phyloP scores from a whole-genome alignment of 2,113 vertebrate genomes.

The Dipodomys spectabilis region DNA sequence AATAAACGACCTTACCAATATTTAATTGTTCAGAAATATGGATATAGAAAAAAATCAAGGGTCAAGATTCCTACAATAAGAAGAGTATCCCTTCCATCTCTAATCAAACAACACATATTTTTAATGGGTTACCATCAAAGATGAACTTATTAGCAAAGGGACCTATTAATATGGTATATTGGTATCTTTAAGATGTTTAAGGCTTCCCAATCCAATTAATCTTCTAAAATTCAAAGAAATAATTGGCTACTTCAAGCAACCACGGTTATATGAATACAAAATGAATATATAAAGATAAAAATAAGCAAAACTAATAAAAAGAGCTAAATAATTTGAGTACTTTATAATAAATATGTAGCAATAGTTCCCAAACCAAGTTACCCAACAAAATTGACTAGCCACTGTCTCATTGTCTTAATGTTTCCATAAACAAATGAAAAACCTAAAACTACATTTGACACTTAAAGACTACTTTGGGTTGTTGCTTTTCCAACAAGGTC shows the following conservation, averaged over 20 bases:
- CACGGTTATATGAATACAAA: neutral
- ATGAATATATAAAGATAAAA: neutral
- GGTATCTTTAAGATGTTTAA: slow-evolving; percentile 43
- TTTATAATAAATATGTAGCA: neutral
- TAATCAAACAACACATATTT: neutral
- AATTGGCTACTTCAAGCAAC: neutral
- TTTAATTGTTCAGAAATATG: neutral
- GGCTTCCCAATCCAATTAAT: slow-evolving; percentile 23
- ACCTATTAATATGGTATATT: neutral
- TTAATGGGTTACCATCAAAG: neutral
- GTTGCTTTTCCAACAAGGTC: too few species aligned
- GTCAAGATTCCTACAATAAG: neutral
- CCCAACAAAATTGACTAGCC: neutral
- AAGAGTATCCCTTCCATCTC: neutral
- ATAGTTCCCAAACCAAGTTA: neutral
- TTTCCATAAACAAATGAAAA: slow-evolving; percentile 36
- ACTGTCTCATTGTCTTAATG: neutral
- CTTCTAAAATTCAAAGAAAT: slow-evolving; percentile 46
- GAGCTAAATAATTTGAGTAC: neutral
- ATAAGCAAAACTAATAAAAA: slow-evolving; percentile 15
- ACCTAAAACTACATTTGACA: slow-evolving; percentile 5
- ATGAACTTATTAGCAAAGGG: slow-evolving; percentile 30
- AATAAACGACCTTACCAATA: slow-evolving; percentile 22
- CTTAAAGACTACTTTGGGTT: slow-evolving; percentile 10
- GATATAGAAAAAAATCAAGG: slow-evolving; percentile 39